A percentile compares a stretch with the other conserved stretches of the same genome.
These are phyloP conservation scores for Ophthalmolycus amberensis DNA, from an alignment of 2,113 vertebrate species.

Conservation along the genomic window DNA sequence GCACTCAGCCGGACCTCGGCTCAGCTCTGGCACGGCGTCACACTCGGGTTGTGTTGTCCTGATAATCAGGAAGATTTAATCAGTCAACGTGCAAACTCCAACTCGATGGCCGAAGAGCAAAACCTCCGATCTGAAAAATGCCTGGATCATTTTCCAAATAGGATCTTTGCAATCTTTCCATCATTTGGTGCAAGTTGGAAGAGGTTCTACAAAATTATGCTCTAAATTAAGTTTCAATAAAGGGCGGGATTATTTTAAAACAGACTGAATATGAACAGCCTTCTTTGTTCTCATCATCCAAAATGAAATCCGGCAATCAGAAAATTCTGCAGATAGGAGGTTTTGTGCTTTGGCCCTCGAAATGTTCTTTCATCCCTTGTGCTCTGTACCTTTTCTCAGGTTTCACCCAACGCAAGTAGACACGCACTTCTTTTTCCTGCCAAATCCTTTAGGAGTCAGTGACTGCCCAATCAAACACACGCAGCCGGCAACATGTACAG, in stretches of 20 bases:
- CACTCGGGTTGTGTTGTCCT: conserved; percentile 5
- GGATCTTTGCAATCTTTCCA: no score
- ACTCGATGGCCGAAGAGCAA: no score
- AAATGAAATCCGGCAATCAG: no score
- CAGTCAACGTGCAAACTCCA: background rate
- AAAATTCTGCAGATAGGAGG: no score
- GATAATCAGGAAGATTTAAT: conserved; percentile 44
- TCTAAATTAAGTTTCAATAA: no score
- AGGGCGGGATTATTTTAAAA: no score
- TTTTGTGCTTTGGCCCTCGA: no score
- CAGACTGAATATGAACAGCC: no score
- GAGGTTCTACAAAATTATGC: background rate
- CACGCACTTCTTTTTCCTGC: background rate
- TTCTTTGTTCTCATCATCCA: no score
- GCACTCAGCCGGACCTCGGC: conserved; percentile 1
- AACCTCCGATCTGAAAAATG: no score
- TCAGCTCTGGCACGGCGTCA: conserved; percentile 1
- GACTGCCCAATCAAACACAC: conserved; percentile 1
- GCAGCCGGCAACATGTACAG: background rate
- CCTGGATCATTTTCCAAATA: no score
- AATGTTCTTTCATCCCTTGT: background rate
- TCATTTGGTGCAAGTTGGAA: no score
- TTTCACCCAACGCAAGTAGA: background rate
- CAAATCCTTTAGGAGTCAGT: background rate
- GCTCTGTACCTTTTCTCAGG: background rate